Evolutionary conservation across 2,888 invertebrate genomes (phyloP).

Genomic region (Syrphus vitripennis): DNA sequence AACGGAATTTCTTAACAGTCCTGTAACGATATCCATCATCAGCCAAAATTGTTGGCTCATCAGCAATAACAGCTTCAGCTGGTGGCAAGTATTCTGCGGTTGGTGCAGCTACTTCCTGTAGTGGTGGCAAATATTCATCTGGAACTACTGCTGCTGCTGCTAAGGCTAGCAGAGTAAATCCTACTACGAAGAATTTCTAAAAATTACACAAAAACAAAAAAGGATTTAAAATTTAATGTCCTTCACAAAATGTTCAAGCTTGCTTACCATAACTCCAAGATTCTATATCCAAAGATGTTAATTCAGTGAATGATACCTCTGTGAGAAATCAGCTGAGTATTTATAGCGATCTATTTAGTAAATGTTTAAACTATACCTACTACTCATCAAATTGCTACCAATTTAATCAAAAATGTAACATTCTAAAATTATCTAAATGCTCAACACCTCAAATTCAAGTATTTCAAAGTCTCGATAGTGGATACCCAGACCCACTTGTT

Average conservation of each 20-base stretch:
- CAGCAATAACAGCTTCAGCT: conserved; percentile 27
- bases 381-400: background rate
- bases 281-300: conserved; percentile 44
- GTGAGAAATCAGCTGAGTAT: background rate
- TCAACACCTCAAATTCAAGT: background rate
- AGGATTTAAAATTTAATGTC: background rate
- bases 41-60: conserved; percentile 66
- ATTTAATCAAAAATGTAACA: background rate
- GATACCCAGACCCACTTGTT: background rate
- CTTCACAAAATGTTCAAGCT: background rate
- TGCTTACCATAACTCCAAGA: conserved; percentile 48
- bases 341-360: background rate
- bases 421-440: background rate
- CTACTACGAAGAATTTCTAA: conserved; percentile 50
- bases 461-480: background rate
- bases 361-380: background rate
- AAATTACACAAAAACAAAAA: background rate
- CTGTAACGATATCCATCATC: conserved; percentile 79
- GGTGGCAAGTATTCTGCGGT: conserved; percentile 61
- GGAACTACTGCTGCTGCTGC: conserved; percentile 41
- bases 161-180: conserved; percentile 39
- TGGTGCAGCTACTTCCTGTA: conserved; percentile 40
- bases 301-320: conserved; percentile 52
- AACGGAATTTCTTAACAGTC: conserved; percentile 75
- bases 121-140: conserved; percentile 53